Evolutionary conservation across 2,888 invertebrate species (phyloP).

Genomic region (Drosophila crucigera): DNA sequence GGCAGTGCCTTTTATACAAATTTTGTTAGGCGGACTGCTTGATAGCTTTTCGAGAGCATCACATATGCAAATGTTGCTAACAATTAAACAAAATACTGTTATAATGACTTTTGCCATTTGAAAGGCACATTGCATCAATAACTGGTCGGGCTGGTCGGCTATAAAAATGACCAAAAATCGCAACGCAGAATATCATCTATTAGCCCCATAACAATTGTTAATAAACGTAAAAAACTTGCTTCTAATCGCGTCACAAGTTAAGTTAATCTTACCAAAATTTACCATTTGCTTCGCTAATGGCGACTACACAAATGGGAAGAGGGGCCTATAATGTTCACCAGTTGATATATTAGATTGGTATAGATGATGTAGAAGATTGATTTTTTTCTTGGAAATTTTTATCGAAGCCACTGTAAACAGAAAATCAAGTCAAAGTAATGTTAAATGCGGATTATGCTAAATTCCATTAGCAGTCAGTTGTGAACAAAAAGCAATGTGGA

Average conservation of each 20-base stretch:
- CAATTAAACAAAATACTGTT: neutral
- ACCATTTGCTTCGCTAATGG: neutral
- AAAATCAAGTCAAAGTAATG: neutral
- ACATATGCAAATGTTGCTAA: neutral
- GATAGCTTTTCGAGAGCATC: neutral
- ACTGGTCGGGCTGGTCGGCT: neutral
- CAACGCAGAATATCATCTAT: neutral
- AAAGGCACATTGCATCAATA: neutral
- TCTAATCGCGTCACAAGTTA: neutral
- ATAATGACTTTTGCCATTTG: neutral
- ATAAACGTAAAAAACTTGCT: neutral
- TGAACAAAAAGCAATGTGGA: neutral
- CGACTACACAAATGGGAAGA: neutral
- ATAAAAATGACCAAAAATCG: neutral
- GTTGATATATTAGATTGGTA: neutral
- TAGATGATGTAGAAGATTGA: neutral
- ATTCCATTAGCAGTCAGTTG: neutral
- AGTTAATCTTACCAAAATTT: neutral
- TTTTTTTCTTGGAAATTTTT: neutral
- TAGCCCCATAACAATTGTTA: neutral
- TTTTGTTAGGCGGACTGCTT: neutral
- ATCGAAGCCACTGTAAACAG: neutral
- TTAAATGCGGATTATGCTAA: neutral
- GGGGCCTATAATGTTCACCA: neutral
- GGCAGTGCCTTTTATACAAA: constrained; percentile 9